These are phyloP conservation scores for Cantharis flavilabris DNA, from an alignment of 2,888 invertebrate genomes.

Conservation along the genomic window DNA sequence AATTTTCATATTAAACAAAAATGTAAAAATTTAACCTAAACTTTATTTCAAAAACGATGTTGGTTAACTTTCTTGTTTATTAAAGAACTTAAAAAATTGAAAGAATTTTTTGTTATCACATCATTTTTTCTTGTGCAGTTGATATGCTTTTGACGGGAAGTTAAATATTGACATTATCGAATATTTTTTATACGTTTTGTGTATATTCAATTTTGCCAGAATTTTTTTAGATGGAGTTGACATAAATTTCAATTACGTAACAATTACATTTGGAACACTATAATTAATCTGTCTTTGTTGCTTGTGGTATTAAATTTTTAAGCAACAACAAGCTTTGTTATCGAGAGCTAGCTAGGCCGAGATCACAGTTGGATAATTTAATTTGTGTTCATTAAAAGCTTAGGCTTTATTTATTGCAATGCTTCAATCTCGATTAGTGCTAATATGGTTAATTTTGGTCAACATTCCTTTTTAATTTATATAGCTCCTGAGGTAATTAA, in stretches of 20 bases:
- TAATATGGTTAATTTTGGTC: neutral
- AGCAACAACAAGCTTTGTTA: neutral
- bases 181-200: neutral
- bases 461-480: neutral
- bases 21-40: neutral
- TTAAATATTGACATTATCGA: neutral
- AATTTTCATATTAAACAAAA: neutral
- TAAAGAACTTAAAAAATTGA: neutral
- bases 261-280: neutral
- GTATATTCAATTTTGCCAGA: neutral
- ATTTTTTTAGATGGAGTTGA: neutral
- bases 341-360: neutral
- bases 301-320: neutral
- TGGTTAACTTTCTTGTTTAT: neutral
- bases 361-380: slow-evolving; percentile 4
- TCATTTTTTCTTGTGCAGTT: neutral
- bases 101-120: neutral
- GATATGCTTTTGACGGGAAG: neutral
- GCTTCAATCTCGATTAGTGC: neutral
- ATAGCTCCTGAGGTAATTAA: neutral
- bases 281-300: neutral
- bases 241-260: neutral
- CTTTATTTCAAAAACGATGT: neutral
- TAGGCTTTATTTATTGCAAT: neutral
- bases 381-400: slow-evolving; percentile 4